A percentile compares a stretch with the other conserved stretches of the same genome.
phyloP scores from a whole-genome alignment of 2,113 vertebrate genomes.

The Melozone crissalis region DNA sequence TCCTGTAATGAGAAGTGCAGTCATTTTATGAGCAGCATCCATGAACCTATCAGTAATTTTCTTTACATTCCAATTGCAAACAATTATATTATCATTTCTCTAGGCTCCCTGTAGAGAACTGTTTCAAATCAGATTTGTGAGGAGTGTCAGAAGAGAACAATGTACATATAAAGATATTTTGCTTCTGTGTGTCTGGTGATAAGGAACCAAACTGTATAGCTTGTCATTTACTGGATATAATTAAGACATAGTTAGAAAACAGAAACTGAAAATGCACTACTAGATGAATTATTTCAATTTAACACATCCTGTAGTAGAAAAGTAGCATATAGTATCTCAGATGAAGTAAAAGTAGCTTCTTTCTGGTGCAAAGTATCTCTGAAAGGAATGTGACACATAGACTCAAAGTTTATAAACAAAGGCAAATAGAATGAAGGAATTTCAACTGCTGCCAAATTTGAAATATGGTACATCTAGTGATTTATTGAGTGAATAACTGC shows the following conservation, averaged over 20 bases:
- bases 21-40: not conserved
- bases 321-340: not conserved
- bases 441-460: not conserved
- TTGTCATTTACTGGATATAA: not conserved
- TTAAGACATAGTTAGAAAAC: not conserved
- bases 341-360: not conserved
- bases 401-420: conserved; percentile 9
- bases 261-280: not conserved
- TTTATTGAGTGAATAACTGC: not conserved
- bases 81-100: not conserved
- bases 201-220: not conserved
- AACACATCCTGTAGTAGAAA: not conserved
- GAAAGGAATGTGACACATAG: not conserved
- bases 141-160: not conserved
- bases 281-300: not conserved
- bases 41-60: not conserved
- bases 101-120: not conserved
- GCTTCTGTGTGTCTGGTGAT: conserved; percentile 28
- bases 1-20: not conserved
- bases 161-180: not conserved
- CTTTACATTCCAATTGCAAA: not conserved
- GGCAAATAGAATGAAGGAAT: not conserved
- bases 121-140: conserved; percentile 2
- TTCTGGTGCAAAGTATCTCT: not conserved
- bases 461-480: not conserved